A percentile compares a stretch with the other conserved stretches of the same genome.
phyloP scores from a whole-genome alignment of 2,797 vertebrate species.

The Botia almorhae region DNA sequence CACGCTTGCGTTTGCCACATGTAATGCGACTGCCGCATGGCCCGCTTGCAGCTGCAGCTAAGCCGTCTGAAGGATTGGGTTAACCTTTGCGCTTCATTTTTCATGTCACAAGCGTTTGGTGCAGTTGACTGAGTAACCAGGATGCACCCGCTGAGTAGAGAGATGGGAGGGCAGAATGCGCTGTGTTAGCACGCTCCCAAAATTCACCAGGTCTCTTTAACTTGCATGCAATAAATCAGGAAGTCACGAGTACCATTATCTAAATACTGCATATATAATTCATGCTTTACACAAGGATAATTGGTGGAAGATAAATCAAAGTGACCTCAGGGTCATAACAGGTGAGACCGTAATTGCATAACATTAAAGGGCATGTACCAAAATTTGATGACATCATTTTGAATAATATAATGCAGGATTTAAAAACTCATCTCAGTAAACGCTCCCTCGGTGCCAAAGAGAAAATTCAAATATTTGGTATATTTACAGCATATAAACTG shows the following conservation, averaged over 20 bases:
- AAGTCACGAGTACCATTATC: background rate
- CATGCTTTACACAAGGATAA: background rate
- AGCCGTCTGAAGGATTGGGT: conserved; percentile 39
- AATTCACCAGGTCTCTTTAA: background rate
- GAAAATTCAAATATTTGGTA: conserved; percentile 24
- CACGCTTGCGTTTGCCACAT: conserved; percentile 16
- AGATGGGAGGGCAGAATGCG: conserved; percentile 36
- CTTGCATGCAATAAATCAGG: background rate
- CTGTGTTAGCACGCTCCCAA: conserved; percentile 14
- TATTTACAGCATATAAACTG: conserved; percentile 21
- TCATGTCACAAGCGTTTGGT: conserved; percentile 38
- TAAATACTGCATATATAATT: background rate
- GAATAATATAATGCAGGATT: conserved; percentile 26
- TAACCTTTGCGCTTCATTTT: conserved; percentile 55
- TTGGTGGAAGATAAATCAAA: background rate
- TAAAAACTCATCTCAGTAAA: conserved; percentile 19
- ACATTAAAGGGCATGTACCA: background rate
- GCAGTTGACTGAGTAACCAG: conserved; percentile 43
- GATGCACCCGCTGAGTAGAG: conserved; percentile 19
- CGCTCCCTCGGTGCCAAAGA: conserved; percentile 23
- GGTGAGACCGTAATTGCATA: background rate
- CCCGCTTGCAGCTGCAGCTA: conserved; percentile 38
- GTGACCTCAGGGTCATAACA: background rate
- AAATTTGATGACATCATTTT: conserved; percentile 9
- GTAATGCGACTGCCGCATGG: conserved; percentile 33